A percentile compares a stretch with the other conserved stretches of the same genome.
Conservation (phyloP, 2,888 invertebrate genomes). For the Leucoptera coffeella region DNA sequence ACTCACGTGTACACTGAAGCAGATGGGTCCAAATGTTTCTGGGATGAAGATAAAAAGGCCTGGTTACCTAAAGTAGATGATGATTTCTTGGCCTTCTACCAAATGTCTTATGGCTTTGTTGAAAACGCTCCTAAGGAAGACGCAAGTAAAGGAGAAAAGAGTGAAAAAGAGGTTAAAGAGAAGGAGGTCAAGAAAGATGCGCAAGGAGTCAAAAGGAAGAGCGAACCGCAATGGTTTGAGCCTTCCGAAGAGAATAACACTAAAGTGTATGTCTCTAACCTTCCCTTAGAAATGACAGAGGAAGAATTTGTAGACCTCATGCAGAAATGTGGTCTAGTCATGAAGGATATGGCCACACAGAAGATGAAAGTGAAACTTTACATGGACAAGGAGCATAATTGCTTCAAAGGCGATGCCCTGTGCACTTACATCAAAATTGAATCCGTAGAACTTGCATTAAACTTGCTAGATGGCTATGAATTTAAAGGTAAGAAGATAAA, state of each 20-base stretch:
- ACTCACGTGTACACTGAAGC: constrained; percentile 74
- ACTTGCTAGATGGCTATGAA: constrained; percentile 83
- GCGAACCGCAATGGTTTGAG: constrained; percentile 84
- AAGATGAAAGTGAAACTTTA: constrained; percentile 91
- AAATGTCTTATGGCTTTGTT: constrained; percentile 88
- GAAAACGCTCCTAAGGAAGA: constrained; percentile 46
- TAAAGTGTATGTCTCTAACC: constrained; percentile 91
- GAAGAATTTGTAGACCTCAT: constrained; percentile 88
- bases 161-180: constrained; percentile 19
- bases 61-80: constrained; percentile 98
- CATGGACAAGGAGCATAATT: constrained; percentile 67
- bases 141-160: constrained; percentile 16
- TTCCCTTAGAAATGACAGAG: constrained; percentile 83
- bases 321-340: constrained; percentile 93
- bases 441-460: constrained; percentile 88
- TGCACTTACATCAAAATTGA: constrained; percentile 97
- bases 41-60: constrained; percentile 84
- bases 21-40: constrained; percentile 87
- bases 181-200: constrained; percentile 29
- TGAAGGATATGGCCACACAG: constrained; percentile 73
- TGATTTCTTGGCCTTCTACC: constrained; percentile 93
- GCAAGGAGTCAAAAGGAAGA: constrained; percentile 47
- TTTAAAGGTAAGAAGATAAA: constrained; percentile 73
- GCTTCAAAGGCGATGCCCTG: constrained; percentile 90
- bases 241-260: constrained; percentile 78